Evolutionary conservation across 2,113 vertebrate genomes (phyloP).

Genomic region (Pachycephala philippinensis): DNA sequence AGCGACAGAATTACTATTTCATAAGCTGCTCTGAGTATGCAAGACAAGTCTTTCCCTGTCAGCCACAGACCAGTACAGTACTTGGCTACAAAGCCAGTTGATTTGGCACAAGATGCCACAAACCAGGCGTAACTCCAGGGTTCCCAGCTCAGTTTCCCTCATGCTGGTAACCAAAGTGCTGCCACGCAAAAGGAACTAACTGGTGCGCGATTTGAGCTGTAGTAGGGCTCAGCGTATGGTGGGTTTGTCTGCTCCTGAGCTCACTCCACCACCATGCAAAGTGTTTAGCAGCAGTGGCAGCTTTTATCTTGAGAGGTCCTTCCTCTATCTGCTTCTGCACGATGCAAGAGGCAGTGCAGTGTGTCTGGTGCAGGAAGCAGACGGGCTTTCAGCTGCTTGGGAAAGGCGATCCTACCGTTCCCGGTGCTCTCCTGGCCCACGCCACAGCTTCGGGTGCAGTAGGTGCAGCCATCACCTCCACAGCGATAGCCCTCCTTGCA

Average conservation of each 20-base stretch:
- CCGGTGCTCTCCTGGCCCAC: not conserved
- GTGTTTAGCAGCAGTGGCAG: not conserved
- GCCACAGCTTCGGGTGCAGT: not conserved
- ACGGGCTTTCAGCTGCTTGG: not conserved
- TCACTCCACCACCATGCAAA: rapidly evolving
- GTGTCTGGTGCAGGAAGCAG: rapidly evolving
- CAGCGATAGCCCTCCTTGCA: conserved; percentile 39
- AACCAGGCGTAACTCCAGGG: not conserved
- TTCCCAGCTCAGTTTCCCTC: not conserved
- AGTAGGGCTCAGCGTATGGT: rapidly evolving
- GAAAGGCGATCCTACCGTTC: not conserved
- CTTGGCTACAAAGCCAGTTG: rapidly evolving
- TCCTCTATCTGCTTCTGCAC: rapidly evolving
- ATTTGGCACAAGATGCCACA: not conserved
- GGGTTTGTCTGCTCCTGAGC: not conserved
- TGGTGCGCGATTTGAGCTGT: rapidly evolving
- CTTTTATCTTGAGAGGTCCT: not conserved
- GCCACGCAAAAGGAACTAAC: not conserved
- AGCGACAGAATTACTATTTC: not conserved
- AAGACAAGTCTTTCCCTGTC: not conserved
- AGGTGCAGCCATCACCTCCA: not conserved
- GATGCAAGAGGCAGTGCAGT: not conserved
- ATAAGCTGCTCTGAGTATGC: not conserved
- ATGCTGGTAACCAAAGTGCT: not conserved
- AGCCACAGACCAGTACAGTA: not conserved